phyloP scores from a whole-genome alignment of 2,888 invertebrate species.

The Dicyrtomina minuta region DNA sequence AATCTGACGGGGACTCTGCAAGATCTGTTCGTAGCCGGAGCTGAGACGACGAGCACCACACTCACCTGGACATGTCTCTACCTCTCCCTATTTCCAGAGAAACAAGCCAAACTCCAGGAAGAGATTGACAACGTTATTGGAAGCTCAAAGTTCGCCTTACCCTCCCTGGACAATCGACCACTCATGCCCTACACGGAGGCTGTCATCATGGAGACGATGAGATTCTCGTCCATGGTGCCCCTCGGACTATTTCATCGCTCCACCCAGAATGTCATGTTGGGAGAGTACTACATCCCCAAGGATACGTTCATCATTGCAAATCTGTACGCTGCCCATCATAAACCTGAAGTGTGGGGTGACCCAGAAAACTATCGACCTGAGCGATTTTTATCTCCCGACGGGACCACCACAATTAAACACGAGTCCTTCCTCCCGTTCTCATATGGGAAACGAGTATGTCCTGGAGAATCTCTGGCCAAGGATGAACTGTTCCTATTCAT shows the following conservation, averaged over 20 bases:
- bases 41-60: too few relatives aligned
- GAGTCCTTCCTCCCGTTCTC: constrained; percentile 44
- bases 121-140: constrained; percentile 35
- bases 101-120: constrained; percentile 35
- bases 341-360: constrained; percentile 44
- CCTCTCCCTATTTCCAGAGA: constrained; percentile 33
- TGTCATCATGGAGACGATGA: constrained; percentile 18
- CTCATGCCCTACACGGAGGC: constrained; percentile 36
- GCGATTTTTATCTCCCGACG: constrained; percentile 39
- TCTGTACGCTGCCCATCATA: constrained; percentile 38
- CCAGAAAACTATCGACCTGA: constrained; percentile 45
- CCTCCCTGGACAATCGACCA: too few relatives aligned
- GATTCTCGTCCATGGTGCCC: constrained; percentile 28
- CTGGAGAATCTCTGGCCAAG: constrained; percentile 32
- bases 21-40: constrained; percentile 46
- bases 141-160: constrained; percentile 34
- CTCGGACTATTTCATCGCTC: constrained; percentile 22
- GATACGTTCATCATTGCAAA: constrained; percentile 44
- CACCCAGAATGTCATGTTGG: background rate
- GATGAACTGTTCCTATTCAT: constrained; percentile 45
- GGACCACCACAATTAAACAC: constrained; percentile 34
- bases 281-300: constrained; percentile 37
- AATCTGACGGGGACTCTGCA: constrained; percentile 36
- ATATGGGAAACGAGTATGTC: constrained; percentile 20
- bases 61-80: constrained; percentile 43